Percentiles rank a stretch among this genome's conserved stretches.
These are phyloP conservation scores for Pangasius larnaudii DNA, from an alignment of 2,797 vertebrate genomes.

Conservation along the genomic window DNA sequence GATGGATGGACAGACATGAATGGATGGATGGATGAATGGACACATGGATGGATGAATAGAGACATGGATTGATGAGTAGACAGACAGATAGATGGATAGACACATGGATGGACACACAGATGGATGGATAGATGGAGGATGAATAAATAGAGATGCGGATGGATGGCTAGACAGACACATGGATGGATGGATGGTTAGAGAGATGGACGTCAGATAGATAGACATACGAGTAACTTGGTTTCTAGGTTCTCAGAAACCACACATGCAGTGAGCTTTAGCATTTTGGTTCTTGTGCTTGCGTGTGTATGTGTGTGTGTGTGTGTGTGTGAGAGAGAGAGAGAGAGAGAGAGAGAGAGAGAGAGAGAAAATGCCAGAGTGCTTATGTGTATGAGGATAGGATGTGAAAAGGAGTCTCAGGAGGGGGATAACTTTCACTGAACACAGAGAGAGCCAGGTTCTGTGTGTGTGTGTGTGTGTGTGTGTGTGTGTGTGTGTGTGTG, in stretches of 20 bases:
- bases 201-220: not conserved
- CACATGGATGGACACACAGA: no score
- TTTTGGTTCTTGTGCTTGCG: not conserved
- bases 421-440: conserved; percentile 55
- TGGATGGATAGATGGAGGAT: not conserved
- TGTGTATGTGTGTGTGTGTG: conserved; percentile 12
- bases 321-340: conserved; percentile 15
- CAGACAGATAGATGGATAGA: not conserved
- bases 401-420: conserved; percentile 49
- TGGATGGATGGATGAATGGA: not conserved
- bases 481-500: conserved; percentile 45
- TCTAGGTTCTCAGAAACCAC: not conserved
- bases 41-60: not conserved
- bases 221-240: not conserved
- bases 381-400: conserved; percentile 41
- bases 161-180: not conserved
- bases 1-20: no score
- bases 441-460: conserved; percentile 48
- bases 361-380: not conserved
- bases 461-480: conserved; percentile 37
- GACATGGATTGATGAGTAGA: not conserved
- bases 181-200: not conserved
- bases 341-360: conserved; percentile 33
- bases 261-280: not conserved
- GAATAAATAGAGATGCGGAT: not conserved